Conservation (phyloP, 1,140 invertebrate species). For the Drosophila novamexicana region DNA sequence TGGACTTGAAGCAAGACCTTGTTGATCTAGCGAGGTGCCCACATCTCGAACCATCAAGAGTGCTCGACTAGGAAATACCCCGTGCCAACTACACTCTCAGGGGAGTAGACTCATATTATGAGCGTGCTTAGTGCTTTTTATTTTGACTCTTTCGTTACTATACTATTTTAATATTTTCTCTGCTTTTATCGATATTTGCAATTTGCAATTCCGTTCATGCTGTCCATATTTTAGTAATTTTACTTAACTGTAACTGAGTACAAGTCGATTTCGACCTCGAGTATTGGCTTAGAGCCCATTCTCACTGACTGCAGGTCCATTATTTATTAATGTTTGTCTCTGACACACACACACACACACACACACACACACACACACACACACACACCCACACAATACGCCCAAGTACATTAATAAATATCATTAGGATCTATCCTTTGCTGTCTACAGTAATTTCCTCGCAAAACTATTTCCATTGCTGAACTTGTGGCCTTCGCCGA, state of each 20-base stretch:
- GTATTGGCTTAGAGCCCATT: neutral
- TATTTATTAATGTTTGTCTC: slow-evolving; percentile 64
- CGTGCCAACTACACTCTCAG: no score
- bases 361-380: no score
- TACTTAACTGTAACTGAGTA: neutral
- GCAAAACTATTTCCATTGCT: slow-evolving; percentile 63
- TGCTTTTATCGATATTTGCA: neutral
- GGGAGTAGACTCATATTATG: no score
- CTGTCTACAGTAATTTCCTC: slow-evolving; percentile 40
- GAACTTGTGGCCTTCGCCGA: slow-evolving; percentile 53
- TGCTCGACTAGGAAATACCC: no score
- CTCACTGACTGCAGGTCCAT: slow-evolving; percentile 29
- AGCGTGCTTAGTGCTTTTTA: no score
- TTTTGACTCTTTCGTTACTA: neutral
- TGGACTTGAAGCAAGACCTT: no score
- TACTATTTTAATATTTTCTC: neutral
- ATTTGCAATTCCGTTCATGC: neutral
- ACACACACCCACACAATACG: no score
- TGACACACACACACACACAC: slow-evolving; percentile 18
- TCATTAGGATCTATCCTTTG: slow-evolving; percentile 24
- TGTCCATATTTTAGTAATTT: neutral
- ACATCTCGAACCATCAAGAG: no score
- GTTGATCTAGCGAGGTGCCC: no score
- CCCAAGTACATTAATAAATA: slow-evolving; percentile 14
- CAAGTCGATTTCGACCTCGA: slow-evolving; percentile 16